Base-by-base conservation (phyloP, 2,888 invertebrate species). In the Encarsia formosa region DNA sequence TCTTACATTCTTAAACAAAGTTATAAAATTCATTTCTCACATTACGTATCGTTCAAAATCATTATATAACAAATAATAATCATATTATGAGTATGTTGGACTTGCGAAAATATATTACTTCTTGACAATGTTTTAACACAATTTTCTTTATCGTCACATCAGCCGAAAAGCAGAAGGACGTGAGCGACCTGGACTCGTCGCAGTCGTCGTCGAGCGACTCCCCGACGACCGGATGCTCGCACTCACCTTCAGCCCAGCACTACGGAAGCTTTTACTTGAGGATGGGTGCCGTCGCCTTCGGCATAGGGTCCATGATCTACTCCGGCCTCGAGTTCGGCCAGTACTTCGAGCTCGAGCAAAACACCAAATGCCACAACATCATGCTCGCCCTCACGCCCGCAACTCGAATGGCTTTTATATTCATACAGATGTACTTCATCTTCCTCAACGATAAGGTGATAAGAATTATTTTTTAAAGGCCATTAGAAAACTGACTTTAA, bases 391-490 rank as follows among this genome's bases (percentile, higher is more conserved):
- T 95, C 45, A 91, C 94, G 4, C 95, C 96, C 0, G 88, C 93
- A 5, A 88, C 93, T 0, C 81, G 94, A 61, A 92, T 96, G 88
- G 88, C 91, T 49, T 96, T 97, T 78, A 96, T 94, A 66, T 95
- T 97, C 76, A 89, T 94, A 67, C 96, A 97, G 77, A 92, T 97
- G 86, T 97, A 97, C 77, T 97, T 97, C 77, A 93, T 97, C 76
- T 97, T 97, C 78, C 83, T 96, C 55, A 96, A 96, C 76, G 92
- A 94, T 73, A 92, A 95, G 86, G 94, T 93, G 71, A 76, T 35
- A 11, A 26, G n/a, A 34, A 11, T 13, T 34, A 5, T 15, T 34
- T 23, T 38, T 38, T 19, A 18, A 38, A 13, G n/a, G n/a, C n/a
- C n/a, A n/a, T n/a, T n/a, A n/a, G n/a, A n/a, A n/a, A n/a, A n/a